Percentiles rank a stretch among this genome's conserved stretches.
phyloP scores from a whole-genome alignment of 2,113 vertebrate genomes.

The Poicephalus meyeri region DNA sequence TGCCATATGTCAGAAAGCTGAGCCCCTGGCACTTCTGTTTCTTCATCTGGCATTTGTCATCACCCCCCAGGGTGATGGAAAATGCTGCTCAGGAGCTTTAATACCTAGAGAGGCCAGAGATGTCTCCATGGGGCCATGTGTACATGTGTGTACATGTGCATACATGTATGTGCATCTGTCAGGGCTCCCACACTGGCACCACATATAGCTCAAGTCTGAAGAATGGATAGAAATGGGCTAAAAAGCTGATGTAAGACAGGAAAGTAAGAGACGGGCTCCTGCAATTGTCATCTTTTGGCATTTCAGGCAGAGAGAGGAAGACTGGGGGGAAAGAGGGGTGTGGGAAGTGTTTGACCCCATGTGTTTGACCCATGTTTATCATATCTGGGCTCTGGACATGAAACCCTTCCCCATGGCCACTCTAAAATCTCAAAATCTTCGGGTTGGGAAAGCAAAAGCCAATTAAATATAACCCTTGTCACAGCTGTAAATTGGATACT shows the following conservation, averaged over 20 bases:
- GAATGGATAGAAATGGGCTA: not conserved
- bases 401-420: not conserved
- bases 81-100: not conserved
- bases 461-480: not conserved
- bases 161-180: not conserved
- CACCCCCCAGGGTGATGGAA: not conserved
- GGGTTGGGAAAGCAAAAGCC: not conserved
- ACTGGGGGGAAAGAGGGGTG: accelerated
- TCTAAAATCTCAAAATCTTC: not conserved
- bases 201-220: not conserved
- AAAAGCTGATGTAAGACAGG: not conserved
- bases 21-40: accelerated
- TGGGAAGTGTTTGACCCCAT: not conserved
- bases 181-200: not conserved
- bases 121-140: accelerated
- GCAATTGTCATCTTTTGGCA: not conserved
- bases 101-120: not conserved
- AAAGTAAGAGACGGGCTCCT: not conserved
- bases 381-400: accelerated
- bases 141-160: too few species aligned
- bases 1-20: not conserved
- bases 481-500: not conserved
- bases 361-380: not conserved
- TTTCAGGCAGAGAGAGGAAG: not conserved
- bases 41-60: not conserved